Percentiles rank a stretch among this genome's conserved stretches.
phyloP scores from a whole-genome alignment of 2,797 vertebrate genomes.

The Enteromius paludinosus region DNA sequence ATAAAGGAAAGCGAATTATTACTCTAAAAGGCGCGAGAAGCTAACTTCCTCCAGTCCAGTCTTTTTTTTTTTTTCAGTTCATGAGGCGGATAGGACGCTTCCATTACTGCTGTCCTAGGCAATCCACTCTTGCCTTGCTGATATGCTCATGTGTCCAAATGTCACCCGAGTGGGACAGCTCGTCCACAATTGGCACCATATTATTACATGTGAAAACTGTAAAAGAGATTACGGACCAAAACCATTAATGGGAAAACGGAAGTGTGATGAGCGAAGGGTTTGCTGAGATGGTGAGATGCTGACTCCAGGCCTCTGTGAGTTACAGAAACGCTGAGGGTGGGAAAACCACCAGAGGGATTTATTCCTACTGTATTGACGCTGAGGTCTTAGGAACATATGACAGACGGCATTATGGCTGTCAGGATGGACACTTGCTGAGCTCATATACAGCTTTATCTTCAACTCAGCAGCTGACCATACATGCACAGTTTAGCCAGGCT shows the following conservation, averaged over 20 bases:
- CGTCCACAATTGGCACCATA: slow-evolving; percentile 32
- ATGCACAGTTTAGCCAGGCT: not conserved
- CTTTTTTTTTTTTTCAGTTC: not conserved
- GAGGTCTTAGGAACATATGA: slow-evolving; percentile 42
- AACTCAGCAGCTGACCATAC: slow-evolving; percentile 15
- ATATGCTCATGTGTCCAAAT: slow-evolving; percentile 38
- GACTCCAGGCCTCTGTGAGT: slow-evolving; percentile 41
- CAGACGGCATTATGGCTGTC: slow-evolving; percentile 41
- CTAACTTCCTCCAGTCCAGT: not conserved
- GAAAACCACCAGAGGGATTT: slow-evolving; percentile 51
- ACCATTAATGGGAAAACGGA: slow-evolving; percentile 51
- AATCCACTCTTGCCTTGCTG: slow-evolving; percentile 26
- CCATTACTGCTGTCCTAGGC: slow-evolving; percentile 16
- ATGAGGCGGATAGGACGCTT: slow-evolving; percentile 8
- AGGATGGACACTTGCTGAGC: slow-evolving; percentile 44
- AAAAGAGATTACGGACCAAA: slow-evolving; percentile 51
- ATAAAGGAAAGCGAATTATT: not conserved
- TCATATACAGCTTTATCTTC: slow-evolving; percentile 36
- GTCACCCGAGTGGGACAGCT: slow-evolving; percentile 28
- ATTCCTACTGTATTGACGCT: slow-evolving; percentile 42
- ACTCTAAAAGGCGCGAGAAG: not conserved
- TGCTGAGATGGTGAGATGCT: slow-evolving; percentile 55
- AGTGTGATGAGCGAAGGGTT: slow-evolving; percentile 53
- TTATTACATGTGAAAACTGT: slow-evolving; percentile 52
- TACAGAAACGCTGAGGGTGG: slow-evolving; percentile 56